Base-by-base conservation (phyloP, 2,888 invertebrate species). In the Tortricodes alternella region DNA sequence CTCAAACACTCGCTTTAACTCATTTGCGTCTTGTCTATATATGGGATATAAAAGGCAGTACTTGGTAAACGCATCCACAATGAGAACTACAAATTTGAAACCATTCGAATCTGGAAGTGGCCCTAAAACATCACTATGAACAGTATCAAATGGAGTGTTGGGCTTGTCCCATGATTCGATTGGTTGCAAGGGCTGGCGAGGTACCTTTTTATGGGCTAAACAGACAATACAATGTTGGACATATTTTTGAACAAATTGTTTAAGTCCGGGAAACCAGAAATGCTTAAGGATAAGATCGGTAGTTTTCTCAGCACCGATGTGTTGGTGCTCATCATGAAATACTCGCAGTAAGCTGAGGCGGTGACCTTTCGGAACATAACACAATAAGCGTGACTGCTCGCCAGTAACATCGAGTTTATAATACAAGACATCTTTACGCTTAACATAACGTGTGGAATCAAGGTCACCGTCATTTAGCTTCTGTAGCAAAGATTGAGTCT, bases 401-500 rank as follows among this genome's bases (percentile, higher is more conserved):
- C 49, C 56, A 13, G 15, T 15, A 7, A 23, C 23, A 46, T 11
- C 15, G 15, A 37, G 35, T 11, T 37, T 44, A 38, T 46, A 46
- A 18, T 21, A 46, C 27, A 46, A 41, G 11, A 59, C 18, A 11
- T 60, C 60, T 19, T 66, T 63, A 2, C 39, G 19, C 18, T 23
- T 27, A 4, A 59, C 43, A 18, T 63, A 65, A 2, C 59, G 46
- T 5, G 27, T 46, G 16, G 58, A 9, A 29, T 64, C 68, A 35
- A 60, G n/a, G 16, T 46, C 9, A 4, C 48, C 61, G 24, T 69
- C 58, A 2, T 35, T 35, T 0, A 72, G 15, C 34, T 60, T 63
- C 18, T 65, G 48, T 0, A 70, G 8, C 0, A 72, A 27, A 0
- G 5, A 18, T n/a, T 34, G 61, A 0, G 66, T 68, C 29, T 70